Evolutionary conservation across 2,113 vertebrate species (phyloP), one percentile per base, ranked within the genome.

Genomic region (Xiphophorus maculatus): DNA sequence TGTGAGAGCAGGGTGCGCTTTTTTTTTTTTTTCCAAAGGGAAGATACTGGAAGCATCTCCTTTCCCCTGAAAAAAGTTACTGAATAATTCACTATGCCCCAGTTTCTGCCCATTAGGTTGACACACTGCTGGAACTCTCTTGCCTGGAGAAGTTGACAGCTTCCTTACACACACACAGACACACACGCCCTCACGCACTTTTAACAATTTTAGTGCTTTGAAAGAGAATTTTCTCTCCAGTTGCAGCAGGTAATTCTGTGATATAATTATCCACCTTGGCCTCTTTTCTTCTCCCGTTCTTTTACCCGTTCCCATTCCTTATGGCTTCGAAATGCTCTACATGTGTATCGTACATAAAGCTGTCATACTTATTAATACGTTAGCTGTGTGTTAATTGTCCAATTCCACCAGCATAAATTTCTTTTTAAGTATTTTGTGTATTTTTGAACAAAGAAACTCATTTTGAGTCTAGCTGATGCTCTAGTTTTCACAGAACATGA

Each of bases 51-150:
- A 92, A 92, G 84, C 80, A 4, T 92, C 88, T 91, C 74, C 86
- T 93, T 82, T 90, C 80, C 79, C 86, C 74, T 83, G 90, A 90
- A 92, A 92, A 92, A 93, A 85, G 84, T 85, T 90, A 84, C 62
- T 93, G 91, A 93, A 93, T 93, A 85, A 92, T 93, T 93, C 89
- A 93, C 85, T 11, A 73, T 82, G 92, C 84, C 91, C 92, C 89
- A 91, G 90, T 93, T 93, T 91, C 86, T 91, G 88, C 87, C 92
- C 88, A 93, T 92, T 92, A 92, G 84, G 83, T 91, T 92, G 91
- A 92, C 89, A 92, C 85, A 88, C 82, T 89, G 80, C 86, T 87
- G 86, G 76, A 92, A 91, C 79, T 89, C 88, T 89, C 89, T 87
- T 60, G 86, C 86, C 86, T 80, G 63, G 81, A 91, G 84, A 83